phyloP scores from a whole-genome alignment of 2,888 invertebrate genomes.

The Caenorhabditis parvicauda region DNA sequence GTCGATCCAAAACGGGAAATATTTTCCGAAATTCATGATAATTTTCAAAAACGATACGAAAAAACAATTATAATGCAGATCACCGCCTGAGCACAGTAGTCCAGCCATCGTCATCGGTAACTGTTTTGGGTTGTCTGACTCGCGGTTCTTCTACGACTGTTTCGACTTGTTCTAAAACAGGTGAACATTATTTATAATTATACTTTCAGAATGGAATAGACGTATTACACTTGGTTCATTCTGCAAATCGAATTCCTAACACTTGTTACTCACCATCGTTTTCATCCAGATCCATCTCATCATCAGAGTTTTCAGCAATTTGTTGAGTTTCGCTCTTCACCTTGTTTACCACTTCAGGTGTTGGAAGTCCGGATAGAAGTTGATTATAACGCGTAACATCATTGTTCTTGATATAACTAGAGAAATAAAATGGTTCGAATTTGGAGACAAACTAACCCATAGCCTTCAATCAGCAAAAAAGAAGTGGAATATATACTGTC shows the following conservation, averaged over 20 bases:
- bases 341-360: conserved; percentile 21
- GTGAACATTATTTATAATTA: too few species aligned
- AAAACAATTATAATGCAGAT: background rate
- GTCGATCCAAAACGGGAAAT: background rate
- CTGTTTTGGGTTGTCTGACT: conserved; percentile 27
- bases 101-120: conserved; percentile 54
- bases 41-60: background rate
- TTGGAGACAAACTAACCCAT: conserved; percentile 10
- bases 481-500: conserved; percentile 41
- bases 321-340: conserved; percentile 22
- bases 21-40: background rate
- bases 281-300: conserved; percentile 27
- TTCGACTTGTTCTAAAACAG: conserved; percentile 6
- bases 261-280: conserved; percentile 13
- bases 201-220: too few species aligned
- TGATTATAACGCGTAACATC: conserved; percentile 27
- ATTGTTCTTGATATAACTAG: conserved; percentile 32
- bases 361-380: conserved; percentile 21
- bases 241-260: too few species aligned
- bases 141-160: conserved; percentile 10
- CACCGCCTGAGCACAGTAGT: conserved; percentile 41
- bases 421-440: background rate
- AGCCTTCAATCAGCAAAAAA: conserved; percentile 38
- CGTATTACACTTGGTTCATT: too few species aligned
- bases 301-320: conserved; percentile 24